These are phyloP conservation scores for Drosophila robusta DNA, from an alignment of 2,888 invertebrate genomes.

Conservation along the genomic window DNA sequence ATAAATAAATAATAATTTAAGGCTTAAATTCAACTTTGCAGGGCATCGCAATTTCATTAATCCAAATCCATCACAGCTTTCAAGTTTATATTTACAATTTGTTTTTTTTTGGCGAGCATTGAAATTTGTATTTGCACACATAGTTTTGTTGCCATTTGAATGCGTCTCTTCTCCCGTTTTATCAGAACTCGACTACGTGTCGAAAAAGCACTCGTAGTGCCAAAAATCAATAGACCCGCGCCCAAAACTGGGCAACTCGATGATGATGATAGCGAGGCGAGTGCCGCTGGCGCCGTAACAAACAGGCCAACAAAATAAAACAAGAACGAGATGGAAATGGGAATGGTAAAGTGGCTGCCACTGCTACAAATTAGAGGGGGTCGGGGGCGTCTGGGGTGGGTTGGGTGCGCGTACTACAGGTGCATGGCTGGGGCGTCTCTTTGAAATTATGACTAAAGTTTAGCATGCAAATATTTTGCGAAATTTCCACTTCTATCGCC, in stretches of 20 bases:
- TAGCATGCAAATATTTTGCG: conserved; percentile 76
- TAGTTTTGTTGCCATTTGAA: conserved; percentile 54
- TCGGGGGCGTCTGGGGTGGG: too few relatives aligned
- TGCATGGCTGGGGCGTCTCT: conserved; percentile 12
- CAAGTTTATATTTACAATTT: conserved; percentile 13
- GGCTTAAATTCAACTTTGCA: background rate
- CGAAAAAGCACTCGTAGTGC: conserved; percentile 31
- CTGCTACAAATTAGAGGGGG: conserved; percentile 17
- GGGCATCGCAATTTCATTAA: conserved; percentile 2
- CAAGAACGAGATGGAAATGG: conserved; percentile 38
- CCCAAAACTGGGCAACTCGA: conserved; percentile 48
- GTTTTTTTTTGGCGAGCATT: conserved; percentile 24
- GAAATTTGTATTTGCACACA: conserved; percentile 44
- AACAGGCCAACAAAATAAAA: conserved; percentile 36
- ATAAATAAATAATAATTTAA: too few relatives aligned
- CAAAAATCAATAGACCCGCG: conserved; percentile 67
- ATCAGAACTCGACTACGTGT: conserved; percentile 43
- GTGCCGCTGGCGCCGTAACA: conserved; percentile 26
- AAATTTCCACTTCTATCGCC: conserved; percentile 61
- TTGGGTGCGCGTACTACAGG: background rate
- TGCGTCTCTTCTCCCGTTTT: conserved; percentile 5
- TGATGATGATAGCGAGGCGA: conserved; percentile 70
- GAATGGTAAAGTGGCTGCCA: conserved; percentile 47
- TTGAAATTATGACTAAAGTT: conserved; percentile 75
- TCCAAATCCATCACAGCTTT: background rate